phyloP scores from a whole-genome alignment of 2,797 vertebrate genomes.

The Euphonia xanthogaster region DNA sequence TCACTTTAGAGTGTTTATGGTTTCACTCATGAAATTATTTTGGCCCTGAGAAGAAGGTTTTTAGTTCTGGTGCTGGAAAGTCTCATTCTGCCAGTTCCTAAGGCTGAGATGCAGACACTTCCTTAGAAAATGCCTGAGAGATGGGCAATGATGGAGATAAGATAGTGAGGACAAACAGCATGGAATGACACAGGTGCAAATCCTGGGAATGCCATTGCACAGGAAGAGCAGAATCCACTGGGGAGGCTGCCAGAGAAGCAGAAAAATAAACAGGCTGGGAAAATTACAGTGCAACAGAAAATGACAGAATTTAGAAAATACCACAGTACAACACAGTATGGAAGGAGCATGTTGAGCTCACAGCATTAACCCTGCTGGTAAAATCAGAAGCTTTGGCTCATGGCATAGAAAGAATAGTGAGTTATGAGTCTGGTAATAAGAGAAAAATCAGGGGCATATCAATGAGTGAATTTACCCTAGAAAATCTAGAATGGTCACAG shows the following conservation, averaged over 20 bases:
- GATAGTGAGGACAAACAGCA: background rate
- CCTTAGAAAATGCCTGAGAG: background rate
- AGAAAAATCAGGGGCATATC: background rate
- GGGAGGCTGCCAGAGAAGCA: background rate
- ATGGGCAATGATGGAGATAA: background rate
- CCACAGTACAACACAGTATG: background rate
- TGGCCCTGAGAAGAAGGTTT: background rate
- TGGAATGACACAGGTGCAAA: background rate
- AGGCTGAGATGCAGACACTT: background rate
- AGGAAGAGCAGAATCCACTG: background rate
- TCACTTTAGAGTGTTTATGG: background rate
- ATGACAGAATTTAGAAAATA: background rate
- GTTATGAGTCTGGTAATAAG: background rate
- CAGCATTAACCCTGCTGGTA: background rate
- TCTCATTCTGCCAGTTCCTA: background rate
- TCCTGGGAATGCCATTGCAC: background rate
- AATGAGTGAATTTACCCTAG: background rate
- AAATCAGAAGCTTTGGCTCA: background rate
- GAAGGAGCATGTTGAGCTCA: background rate
- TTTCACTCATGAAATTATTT: background rate
- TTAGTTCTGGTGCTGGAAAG: background rate
- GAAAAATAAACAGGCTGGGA: background rate
- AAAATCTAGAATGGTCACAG: background rate
- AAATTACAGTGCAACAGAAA: background rate
- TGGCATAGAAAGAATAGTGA: background rate